Percentiles rank a stretch among this genome's conserved stretches.
phyloP scores from a whole-genome alignment of 2,888 invertebrate species.

The Scaptomyza flava region DNA sequence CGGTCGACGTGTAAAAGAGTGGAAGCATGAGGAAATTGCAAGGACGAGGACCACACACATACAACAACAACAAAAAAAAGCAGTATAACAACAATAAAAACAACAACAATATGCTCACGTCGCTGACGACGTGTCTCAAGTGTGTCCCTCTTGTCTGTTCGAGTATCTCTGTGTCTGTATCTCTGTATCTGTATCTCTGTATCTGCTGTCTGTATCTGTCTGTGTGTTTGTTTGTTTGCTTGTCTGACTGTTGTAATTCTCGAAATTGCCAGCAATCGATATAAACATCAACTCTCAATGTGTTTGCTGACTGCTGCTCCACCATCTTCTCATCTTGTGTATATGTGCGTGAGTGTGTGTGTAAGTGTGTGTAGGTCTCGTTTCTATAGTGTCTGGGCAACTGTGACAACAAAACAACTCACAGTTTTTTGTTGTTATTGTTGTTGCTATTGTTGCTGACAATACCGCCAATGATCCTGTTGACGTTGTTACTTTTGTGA shows the following conservation, averaged over 20 bases:
- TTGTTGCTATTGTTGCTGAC: constrained; percentile 38
- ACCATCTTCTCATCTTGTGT: constrained; percentile 4
- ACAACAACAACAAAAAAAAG: too few relatives aligned
- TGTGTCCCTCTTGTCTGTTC: constrained; percentile 35
- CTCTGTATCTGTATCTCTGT: neutral
- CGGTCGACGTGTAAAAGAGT: constrained; percentile 1
- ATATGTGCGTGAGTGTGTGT: neutral
- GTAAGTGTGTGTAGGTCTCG: constrained; percentile 3
- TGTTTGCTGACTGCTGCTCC: constrained; percentile 36
- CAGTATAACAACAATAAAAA: constrained; percentile 7
- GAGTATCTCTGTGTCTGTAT: constrained; percentile 12
- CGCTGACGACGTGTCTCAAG: constrained; percentile 62
- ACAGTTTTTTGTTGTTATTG: constrained; percentile 34
- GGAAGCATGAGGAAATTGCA: constrained; percentile 1
- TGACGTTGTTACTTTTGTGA: constrained; percentile 62
- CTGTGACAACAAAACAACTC: constrained; percentile 46
- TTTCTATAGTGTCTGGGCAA: constrained; percentile 46
- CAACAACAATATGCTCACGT: constrained; percentile 63
- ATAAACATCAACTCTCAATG: constrained; percentile 75
- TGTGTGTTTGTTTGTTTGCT: constrained; percentile 26
- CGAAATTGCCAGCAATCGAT: constrained; percentile 77
- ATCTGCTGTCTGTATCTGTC: neutral
- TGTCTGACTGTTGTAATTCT: constrained; percentile 65
- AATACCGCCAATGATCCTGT: constrained; percentile 74
- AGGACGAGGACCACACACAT: constrained; percentile 21